Base-by-base conservation (phyloP, 2,113 vertebrate species). In the Archocentrus centrarchus region DNA sequence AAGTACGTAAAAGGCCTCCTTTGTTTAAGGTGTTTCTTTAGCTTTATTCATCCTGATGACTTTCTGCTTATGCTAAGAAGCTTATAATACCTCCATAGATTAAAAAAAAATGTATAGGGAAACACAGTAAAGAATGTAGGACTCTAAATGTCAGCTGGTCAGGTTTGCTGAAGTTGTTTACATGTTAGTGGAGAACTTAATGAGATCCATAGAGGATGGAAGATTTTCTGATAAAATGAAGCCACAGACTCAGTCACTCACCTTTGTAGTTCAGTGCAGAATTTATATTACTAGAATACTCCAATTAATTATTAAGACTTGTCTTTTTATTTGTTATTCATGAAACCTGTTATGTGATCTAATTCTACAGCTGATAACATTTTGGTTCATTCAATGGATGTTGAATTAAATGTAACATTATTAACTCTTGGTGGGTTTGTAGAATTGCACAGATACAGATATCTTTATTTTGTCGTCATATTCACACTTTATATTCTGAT, bases 401-500 rank as follows among this genome's bases (percentile, higher is more conserved):
- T 30, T 30, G 30, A 30, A 30, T 30, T 30, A 30, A 30, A 30
- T 30, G 30, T 30, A 30, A 30, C 30, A 30, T 30, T 30, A 30
- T 3, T 35, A 35, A 39, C 37, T 35, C 35, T 63, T 11, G 32
- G 11, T n/a, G 61, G 61, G 13, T 63, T 39, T 63, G 35, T 63
- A 35, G 61, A 37, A 39, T 1, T 39, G 9, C 8, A 32, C 9
- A 35, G 10, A 20, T 63, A 63, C 32, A 63, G 32, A 37, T 63
- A 63, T 37, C 5, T 63, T 37, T 63, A 63, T 63, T 63, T 63
- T 63, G 7, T 44, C 11, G 1, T 47, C 11, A 47, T 47, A 13
- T 47, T 47, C 11, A 47, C 44, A 14, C 11, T 14, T 0, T 91
- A 88, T 57, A 27, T 83, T 80, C 5, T 89, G 1, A 88, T 88